Conservation (phyloP, 2,113 vertebrate species). For the Mobula hypostoma region DNA sequence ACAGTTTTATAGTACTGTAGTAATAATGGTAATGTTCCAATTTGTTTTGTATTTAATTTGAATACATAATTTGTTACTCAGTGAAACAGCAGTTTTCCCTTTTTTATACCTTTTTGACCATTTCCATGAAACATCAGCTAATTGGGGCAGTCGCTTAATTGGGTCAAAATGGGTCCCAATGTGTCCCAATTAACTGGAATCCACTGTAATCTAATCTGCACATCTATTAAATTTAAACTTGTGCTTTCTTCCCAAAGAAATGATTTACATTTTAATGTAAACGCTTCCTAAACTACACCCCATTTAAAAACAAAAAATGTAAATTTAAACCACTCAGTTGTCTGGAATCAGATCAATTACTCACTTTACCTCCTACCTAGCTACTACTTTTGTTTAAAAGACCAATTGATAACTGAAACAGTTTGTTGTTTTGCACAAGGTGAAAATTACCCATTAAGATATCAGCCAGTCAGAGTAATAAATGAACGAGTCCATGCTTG, state of each 20-base stretch:
- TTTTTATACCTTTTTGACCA: too few relatives aligned
- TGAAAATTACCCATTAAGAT: neutral
- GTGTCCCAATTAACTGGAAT: too few relatives aligned
- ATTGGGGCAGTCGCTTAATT: too few relatives aligned
- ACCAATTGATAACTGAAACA: neutral
- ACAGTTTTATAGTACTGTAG: too few relatives aligned
- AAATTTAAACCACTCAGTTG: neutral
- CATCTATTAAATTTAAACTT: neutral
- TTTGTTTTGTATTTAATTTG: too few relatives aligned
- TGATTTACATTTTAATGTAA: neutral
- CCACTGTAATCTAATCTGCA: neutral
- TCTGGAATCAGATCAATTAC: neutral
- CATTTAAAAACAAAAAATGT: neutral
- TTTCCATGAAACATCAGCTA: too few relatives aligned
- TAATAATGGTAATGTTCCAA: too few relatives aligned
- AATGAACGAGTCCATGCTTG: neutral
- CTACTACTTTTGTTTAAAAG: neutral
- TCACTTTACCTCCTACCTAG: neutral
- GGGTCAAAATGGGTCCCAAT: too few relatives aligned
- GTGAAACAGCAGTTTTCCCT: too few relatives aligned
- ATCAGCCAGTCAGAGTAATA: neutral
- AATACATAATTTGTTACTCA: too few relatives aligned
- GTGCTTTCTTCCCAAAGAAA: neutral
- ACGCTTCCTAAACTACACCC: neutral
- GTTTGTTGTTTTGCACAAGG: neutral